These are phyloP conservation scores for Leuctra nigra DNA, from an alignment of 2,888 invertebrate genomes.

Conservation along the genomic window DNA sequence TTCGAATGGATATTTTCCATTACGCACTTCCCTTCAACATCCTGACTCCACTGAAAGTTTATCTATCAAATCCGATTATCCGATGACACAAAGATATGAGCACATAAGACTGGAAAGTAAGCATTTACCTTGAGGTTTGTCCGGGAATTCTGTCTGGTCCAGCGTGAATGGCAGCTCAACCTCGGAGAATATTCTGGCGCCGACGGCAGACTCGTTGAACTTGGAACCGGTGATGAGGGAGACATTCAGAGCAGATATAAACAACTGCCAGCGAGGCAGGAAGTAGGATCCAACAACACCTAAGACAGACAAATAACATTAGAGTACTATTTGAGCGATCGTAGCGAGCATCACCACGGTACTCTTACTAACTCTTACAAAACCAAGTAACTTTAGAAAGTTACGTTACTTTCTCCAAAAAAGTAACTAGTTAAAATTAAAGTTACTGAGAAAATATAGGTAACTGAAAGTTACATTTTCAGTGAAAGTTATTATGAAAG, in stretches of 20 bases:
- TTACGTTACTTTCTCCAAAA: too few relatives aligned
- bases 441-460: too few relatives aligned
- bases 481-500: too few relatives aligned
- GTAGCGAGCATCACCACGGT: too few relatives aligned
- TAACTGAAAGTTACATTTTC: too few relatives aligned
- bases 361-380: too few relatives aligned
- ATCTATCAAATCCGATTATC: background rate
- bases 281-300: constrained; percentile 62
- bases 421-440: too few relatives aligned
- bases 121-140: constrained; percentile 30
- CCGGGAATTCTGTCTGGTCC: constrained; percentile 29
- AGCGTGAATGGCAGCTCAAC: constrained; percentile 62
- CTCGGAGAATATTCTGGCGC: constrained; percentile 47
- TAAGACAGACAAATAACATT: constrained; percentile 26
- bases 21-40: too few relatives aligned
- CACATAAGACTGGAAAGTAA: background rate
- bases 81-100: background rate
- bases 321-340: background rate
- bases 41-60: too few relatives aligned
- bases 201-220: constrained; percentile 55
- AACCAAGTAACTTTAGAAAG: too few relatives aligned
- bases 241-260: constrained; percentile 52
- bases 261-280: constrained; percentile 66
- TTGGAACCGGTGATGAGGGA: constrained; percentile 45
- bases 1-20: too few relatives aligned